phyloP scores from a whole-genome alignment of 1,140 invertebrate species.

The Drosophila equinoxialis region DNA sequence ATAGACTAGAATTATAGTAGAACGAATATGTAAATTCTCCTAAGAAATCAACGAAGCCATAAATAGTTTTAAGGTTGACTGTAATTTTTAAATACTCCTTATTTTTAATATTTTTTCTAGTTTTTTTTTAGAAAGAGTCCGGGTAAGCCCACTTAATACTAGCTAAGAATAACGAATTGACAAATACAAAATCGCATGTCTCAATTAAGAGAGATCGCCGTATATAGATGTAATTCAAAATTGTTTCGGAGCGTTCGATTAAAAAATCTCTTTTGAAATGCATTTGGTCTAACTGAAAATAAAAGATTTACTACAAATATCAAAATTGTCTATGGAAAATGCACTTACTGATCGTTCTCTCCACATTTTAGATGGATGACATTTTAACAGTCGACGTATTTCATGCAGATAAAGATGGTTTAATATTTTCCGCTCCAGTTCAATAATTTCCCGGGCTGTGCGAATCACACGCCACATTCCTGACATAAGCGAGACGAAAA shows the following conservation, averaged over 20 bases:
- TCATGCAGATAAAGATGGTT: neutral
- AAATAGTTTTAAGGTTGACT: too few relatives aligned
- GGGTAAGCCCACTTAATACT: too few relatives aligned
- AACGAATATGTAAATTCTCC: too few relatives aligned
- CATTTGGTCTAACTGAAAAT: constrained; percentile 1
- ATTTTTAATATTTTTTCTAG: too few relatives aligned
- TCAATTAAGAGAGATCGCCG: neutral
- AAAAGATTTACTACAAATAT: too few relatives aligned
- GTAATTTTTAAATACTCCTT: too few relatives aligned
- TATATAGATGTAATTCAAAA: neutral
- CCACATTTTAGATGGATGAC: too few relatives aligned
- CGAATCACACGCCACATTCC: neutral
- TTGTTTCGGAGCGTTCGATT: neutral
- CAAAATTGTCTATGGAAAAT: too few relatives aligned
- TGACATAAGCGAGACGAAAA: neutral
- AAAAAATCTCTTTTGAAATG: neutral
- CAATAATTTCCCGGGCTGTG: neutral
- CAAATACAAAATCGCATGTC: neutral
- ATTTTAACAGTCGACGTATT: neutral
- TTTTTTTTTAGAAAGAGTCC: too few relatives aligned
- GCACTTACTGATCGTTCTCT: too few relatives aligned
- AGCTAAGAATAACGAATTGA: neutral
- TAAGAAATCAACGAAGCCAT: too few relatives aligned
- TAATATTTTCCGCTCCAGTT: neutral
- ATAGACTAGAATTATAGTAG: too few relatives aligned